A percentile compares a stretch with the other conserved stretches of the same genome.
Conservation (phyloP, 1,140 invertebrate genomes). For the Sitobion miscanthi region DNA sequence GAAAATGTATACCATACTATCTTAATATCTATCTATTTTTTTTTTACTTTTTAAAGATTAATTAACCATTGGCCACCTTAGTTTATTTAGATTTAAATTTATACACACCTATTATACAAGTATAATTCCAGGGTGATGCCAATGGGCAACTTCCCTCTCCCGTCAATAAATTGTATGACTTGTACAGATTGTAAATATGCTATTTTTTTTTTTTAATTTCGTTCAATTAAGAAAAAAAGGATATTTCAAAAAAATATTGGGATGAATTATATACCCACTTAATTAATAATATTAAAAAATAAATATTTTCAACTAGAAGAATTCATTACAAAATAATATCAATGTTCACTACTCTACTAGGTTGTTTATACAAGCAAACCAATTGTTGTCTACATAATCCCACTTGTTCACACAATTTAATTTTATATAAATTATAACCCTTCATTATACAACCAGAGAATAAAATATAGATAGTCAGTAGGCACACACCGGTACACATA, state of each 20-base stretch:
- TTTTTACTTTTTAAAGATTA: background rate
- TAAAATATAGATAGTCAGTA: conserved; percentile 4
- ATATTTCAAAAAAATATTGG: background rate
- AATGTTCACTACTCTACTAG: background rate
- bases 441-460: background rate
- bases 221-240: no score
- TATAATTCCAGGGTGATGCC: background rate
- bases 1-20: background rate
- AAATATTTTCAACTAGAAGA: background rate
- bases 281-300: background rate
- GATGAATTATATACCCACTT: background rate
- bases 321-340: background rate
- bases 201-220: no score
- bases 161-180: no score
- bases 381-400: conserved; percentile 51
- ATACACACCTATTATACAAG: background rate
- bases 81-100: background rate
- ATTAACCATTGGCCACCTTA: background rate
- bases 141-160: no score
- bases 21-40: background rate
- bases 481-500: background rate
- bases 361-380: background rate
- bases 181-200: no score
- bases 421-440: background rate
- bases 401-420: conserved; percentile 29